Evolutionary conservation across 2,113 vertebrate species (phyloP), one percentile per base, ranked within the genome.

Genomic region (Petromus typicus): DNA sequence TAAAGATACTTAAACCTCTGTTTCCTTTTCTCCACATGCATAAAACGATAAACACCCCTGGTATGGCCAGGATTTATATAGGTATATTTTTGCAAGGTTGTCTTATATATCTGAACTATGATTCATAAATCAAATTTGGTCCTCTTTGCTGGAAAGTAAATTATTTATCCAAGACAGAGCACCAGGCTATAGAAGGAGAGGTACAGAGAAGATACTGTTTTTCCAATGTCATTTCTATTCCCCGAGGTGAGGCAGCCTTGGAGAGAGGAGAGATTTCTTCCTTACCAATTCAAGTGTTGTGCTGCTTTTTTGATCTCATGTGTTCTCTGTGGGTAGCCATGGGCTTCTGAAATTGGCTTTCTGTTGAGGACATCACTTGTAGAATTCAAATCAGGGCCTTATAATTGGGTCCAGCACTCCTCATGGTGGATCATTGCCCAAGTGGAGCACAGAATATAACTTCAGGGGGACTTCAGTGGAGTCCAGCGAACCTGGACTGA

Each of bases 81-180:
- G 83, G 63, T 80, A 84, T 57, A 67, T 91, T 83, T 96, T 84
- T 69, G 83, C n/a, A 94, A 93, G 67, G 90, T 92, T 94, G 43
- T 86, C 73, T 95, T 96, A 85, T 73, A 45, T 91, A 84, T 86
- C 73, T 96, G 56, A 67, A 95, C 86, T 86, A 23, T 69, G 75
- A 67, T 34, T 93, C 84, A 80, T 94, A 93, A 95, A 97, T 97
- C 80, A 93, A 87, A 94, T 93, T 91, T 61, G 61, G 57, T 80
- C 89, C 51, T 84, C n/a, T 89, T 96, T 84, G 54, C 63, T 86
- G 45, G 16, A 86, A 51, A 84, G 87, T 93, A 69, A 95, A 91
- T 94, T 86, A 94, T 95, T 97, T 96, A 91, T 91, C 79, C n/a
- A 93, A 91, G 45, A 64, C 67, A 64, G 59, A 94, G 63, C 75